phyloP scores from a whole-genome alignment of 2,113 vertebrate species.

The Suncus etruscus region DNA sequence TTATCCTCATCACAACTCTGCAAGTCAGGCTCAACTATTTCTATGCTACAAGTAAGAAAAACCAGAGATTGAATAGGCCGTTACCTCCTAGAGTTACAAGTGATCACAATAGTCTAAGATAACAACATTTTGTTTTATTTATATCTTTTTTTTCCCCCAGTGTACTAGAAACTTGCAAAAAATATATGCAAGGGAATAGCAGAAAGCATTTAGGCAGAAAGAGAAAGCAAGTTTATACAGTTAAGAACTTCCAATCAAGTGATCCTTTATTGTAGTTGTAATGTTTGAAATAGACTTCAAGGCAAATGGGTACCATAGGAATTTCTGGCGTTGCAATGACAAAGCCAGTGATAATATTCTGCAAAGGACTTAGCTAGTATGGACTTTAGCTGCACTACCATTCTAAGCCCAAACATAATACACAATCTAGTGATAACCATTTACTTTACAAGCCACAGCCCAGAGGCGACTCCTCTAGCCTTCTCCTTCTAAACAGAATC shows the following conservation, averaged over 20 bases:
- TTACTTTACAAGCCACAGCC: not conserved
- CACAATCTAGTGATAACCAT: not conserved
- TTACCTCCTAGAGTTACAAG: not conserved
- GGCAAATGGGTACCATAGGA: not conserved
- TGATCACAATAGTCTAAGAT: not conserved
- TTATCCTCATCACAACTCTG: not conserved
- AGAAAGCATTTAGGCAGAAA: not conserved
- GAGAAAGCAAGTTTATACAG: not conserved
- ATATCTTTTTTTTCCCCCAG: not conserved
- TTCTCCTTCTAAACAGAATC: not conserved
- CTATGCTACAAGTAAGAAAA: not conserved
- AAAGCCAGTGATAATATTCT: not conserved
- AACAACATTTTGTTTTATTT: not conserved
- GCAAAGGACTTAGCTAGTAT: no score
- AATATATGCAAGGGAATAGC: rapidly evolving
- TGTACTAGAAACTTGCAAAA: not conserved
- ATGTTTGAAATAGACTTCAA: conserved; percentile 1
- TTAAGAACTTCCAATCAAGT: not conserved
- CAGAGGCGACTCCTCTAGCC: not conserved
- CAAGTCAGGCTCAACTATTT: not conserved
- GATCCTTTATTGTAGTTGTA: not conserved
- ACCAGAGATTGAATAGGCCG: not conserved
- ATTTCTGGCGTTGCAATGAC: not conserved
- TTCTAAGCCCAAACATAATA: not conserved
- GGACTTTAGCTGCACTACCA: not conserved